Evolutionary conservation across 2,888 invertebrate genomes (phyloP).

Genomic region (Diplolepis rosae): DNA sequence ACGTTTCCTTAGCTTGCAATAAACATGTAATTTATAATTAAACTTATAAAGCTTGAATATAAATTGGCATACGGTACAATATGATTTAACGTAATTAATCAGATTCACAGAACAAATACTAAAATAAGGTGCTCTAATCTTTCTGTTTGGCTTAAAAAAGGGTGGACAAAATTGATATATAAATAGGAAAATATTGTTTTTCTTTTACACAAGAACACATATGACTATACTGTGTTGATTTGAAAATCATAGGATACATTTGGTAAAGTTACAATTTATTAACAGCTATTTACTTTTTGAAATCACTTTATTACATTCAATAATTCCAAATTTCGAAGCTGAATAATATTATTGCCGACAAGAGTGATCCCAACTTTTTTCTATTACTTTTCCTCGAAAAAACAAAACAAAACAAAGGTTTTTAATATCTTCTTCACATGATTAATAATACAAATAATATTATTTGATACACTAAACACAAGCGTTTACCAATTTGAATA

Average conservation of each 20-base stretch:
- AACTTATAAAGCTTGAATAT: background rate
- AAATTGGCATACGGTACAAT: background rate
- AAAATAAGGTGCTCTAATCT: background rate
- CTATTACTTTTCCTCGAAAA: background rate
- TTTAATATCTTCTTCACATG: background rate
- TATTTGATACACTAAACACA: background rate
- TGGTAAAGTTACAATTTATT: background rate
- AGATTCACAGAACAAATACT: background rate
- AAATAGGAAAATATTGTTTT: background rate
- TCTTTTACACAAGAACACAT: background rate
- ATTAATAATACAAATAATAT: background rate
- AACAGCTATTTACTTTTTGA: background rate
- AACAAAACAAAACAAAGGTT: background rate
- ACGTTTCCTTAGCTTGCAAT: background rate
- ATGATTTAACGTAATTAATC: slow-evolving; percentile 12
- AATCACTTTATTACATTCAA: background rate
- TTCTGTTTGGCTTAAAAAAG: background rate
- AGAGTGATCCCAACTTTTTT: too few species aligned
- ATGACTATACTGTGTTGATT: background rate
- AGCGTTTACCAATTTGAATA: background rate
- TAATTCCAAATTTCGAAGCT: background rate
- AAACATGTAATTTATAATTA: background rate
- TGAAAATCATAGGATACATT: background rate
- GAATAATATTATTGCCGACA: background rate
- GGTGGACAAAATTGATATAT: background rate